Conservation (phyloP, 2,113 vertebrate species). For the Mobula hypostoma region DNA sequence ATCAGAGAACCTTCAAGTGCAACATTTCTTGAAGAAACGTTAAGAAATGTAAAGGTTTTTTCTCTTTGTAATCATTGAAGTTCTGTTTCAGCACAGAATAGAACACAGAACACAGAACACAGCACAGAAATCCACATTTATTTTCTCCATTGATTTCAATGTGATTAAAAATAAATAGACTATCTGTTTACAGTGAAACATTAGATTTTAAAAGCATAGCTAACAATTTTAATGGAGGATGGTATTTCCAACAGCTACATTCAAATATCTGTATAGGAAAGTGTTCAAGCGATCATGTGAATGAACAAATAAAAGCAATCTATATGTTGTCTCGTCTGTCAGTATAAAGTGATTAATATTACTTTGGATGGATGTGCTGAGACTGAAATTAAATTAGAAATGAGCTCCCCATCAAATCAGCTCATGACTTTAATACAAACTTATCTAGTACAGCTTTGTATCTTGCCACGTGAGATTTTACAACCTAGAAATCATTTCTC, state of each 20-base stretch:
- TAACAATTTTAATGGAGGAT: background rate
- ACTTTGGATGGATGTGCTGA: background rate
- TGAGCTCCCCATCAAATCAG: background rate
- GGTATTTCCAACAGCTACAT: background rate
- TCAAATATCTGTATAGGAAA: background rate
- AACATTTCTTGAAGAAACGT: background rate
- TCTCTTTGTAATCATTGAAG: background rate
- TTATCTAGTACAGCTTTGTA: background rate
- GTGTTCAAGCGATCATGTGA: background rate
- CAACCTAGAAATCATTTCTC: background rate
- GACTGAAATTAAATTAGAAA: background rate
- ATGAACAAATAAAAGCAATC: slow-evolving; percentile 3
- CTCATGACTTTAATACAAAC: background rate
- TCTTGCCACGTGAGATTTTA: background rate
- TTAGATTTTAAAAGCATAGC: slow-evolving; percentile 25
- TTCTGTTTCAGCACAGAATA: background rate
- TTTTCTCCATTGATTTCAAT: background rate
- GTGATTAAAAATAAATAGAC: slow-evolving; percentile 24
- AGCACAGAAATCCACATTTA: background rate
- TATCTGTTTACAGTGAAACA: slow-evolving; percentile 16
- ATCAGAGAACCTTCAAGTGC: too few relatives aligned
- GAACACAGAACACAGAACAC: too few relatives aligned
- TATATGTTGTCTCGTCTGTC: background rate
- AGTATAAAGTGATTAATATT: background rate
- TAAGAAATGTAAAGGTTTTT: background rate